Evolutionary conservation across 92 coral and sea anemone genomes (phyloP).

Genomic region (Epizoanthus rinbou): DNA sequence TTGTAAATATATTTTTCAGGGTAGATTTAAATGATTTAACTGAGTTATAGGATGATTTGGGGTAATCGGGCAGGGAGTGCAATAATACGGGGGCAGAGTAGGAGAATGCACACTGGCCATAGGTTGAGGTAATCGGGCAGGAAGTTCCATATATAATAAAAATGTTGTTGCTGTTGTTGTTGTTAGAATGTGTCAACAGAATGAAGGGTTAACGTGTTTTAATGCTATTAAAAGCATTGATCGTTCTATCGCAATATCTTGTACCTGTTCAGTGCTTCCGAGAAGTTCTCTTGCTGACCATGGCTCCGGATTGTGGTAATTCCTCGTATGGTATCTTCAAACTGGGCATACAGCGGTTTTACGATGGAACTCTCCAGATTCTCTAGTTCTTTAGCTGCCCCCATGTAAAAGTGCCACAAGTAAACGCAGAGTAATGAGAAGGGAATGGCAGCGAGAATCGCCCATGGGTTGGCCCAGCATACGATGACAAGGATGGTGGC

Average conservation of each 20-base stretch:
- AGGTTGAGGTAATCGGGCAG: too few species aligned
- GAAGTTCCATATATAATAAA: too few species aligned
- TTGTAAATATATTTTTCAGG: too few species aligned
- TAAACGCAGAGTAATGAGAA: background rate
- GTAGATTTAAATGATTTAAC: too few species aligned
- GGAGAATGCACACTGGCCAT: too few species aligned
- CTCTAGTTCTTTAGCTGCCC: background rate
- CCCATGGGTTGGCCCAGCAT: conserved; percentile 9
- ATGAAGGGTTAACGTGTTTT: background rate
- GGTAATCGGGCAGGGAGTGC: too few species aligned
- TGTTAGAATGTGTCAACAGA: background rate
- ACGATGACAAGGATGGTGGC: background rate
- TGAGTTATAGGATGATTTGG: too few species aligned
- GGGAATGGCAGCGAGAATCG: conserved; percentile 1
- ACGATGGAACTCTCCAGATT: background rate
- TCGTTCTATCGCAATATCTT: too few species aligned
- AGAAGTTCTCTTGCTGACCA: background rate
- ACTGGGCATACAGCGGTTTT: background rate
- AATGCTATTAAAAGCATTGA: background rate
- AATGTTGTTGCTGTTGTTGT: too few species aligned
- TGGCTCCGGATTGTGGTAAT: conserved; percentile 14
- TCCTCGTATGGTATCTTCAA: conserved; percentile 22
- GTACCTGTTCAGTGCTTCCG: background rate
- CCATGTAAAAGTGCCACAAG: background rate
- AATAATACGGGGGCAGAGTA: too few species aligned